Conservation (phyloP, 2,113 vertebrate genomes). For the Ranitomeya imitator region DNA sequence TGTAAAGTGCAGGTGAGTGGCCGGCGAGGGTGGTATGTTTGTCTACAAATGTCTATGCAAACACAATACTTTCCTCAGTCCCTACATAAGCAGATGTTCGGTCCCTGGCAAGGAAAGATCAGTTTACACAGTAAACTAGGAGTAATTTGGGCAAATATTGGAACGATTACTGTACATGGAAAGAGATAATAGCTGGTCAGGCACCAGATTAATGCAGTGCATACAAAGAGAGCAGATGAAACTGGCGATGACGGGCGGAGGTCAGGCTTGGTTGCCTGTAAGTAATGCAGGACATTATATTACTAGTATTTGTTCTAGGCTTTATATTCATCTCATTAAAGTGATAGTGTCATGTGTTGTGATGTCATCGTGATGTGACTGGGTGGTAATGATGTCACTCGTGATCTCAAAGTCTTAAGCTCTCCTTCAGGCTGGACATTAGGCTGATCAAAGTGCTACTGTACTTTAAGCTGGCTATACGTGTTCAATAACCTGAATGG, state of each 20-base stretch:
- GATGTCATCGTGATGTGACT: not conserved
- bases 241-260: not conserved
- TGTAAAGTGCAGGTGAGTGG: slow-evolving; percentile 59
- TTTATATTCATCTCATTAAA: not conserved
- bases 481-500: too few species aligned
- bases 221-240: slow-evolving; percentile 54
- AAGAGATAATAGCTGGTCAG: slow-evolving; percentile 64
- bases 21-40: slow-evolving; percentile 71
- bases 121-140: slow-evolving; percentile 75
- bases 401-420: not conserved
- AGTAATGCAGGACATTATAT: not conserved
- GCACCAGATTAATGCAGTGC: slow-evolving; percentile 51
- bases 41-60: slow-evolving; percentile 72
- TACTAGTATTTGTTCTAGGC: not conserved
- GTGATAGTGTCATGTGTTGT: not conserved
- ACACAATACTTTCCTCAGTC: slow-evolving; percentile 67
- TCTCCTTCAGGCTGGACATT: not conserved
- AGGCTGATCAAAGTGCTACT: not conserved
- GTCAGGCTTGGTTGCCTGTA: not conserved
- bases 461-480: too few species aligned
- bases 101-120: slow-evolving; percentile 67
- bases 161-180: slow-evolving; percentile 64
- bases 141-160: slow-evolving; percentile 77
- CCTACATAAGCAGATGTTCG: slow-evolving; percentile 71
- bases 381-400: not conserved